phyloP scores from a whole-genome alignment of 2,888 invertebrate genomes.

The Plebejus anna region DNA sequence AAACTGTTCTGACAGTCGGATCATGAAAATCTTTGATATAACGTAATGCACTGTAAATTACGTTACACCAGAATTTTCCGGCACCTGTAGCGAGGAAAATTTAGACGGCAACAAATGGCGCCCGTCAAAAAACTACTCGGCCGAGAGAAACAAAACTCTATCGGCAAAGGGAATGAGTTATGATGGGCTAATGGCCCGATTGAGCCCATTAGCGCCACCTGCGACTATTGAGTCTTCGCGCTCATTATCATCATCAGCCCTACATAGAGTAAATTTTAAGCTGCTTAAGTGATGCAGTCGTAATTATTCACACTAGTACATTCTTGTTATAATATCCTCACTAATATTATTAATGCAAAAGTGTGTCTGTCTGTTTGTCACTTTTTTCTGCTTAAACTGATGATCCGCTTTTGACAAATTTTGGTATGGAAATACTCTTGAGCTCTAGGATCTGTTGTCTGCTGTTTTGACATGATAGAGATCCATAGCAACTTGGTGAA shows the following conservation, averaged over 20 bases:
- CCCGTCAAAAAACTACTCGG: conserved; percentile 4
- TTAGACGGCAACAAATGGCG: not conserved
- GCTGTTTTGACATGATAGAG: too few relatives aligned
- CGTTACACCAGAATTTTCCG: not conserved
- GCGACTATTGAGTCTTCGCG: not conserved
- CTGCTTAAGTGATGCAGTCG: not conserved
- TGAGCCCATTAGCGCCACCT: conserved; percentile 21
- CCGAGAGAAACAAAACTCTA: conserved; percentile 16
- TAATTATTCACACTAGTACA: too few relatives aligned
- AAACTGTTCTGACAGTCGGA: too few relatives aligned
- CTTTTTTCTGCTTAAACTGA: too few relatives aligned
- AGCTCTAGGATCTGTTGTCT: too few relatives aligned
- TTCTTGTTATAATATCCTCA: too few relatives aligned
- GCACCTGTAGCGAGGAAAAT: not conserved
- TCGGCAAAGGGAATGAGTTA: conserved; percentile 18
- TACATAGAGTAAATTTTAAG: too few relatives aligned
- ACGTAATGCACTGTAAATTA: not conserved
- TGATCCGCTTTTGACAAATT: too few relatives aligned
- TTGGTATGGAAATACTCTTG: too few relatives aligned
- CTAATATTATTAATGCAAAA: too few relatives aligned
- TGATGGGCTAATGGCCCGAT: conserved; percentile 23
- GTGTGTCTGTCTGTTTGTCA: too few relatives aligned
- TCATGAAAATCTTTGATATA: not conserved
- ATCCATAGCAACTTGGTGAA: not conserved
- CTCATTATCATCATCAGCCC: conserved; percentile 14